Percentiles rank a stretch among this genome's conserved stretches.
These are phyloP conservation scores for Clitarchus hookeri DNA, from an alignment of 2,888 invertebrate genomes.

Conservation along the genomic window DNA sequence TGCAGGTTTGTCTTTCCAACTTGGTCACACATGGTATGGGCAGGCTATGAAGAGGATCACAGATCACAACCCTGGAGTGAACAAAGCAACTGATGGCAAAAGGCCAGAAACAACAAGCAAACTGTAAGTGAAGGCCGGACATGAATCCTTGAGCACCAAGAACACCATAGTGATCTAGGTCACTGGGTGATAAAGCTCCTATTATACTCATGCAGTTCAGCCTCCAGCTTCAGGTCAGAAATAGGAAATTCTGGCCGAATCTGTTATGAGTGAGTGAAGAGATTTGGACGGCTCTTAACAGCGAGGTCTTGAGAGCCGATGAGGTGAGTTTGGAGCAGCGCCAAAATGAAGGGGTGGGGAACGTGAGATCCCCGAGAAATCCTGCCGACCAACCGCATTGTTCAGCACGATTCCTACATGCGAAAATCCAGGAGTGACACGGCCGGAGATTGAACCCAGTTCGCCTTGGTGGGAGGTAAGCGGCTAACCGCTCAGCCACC, in stretches of 20 bases:
- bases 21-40: neutral
- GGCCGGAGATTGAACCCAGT: no score
- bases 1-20: neutral
- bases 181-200: neutral
- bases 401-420: no score
- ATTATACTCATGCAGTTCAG: neutral
- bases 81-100: neutral
- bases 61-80: neutral
- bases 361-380: no score
- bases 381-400: no score
- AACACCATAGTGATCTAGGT: neutral
- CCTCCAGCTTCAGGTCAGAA: neutral
- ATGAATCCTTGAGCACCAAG: neutral
- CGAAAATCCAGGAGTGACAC: no score
- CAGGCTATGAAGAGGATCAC: neutral
- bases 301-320: no score
- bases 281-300: no score
- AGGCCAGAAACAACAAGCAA: neutral
- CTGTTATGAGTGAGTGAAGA: no score
- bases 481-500: no score
- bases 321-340: no score
- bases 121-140: neutral
- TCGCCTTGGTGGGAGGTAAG: no score
- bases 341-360: no score
- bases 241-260: neutral